Evolutionary conservation across 2,888 invertebrate species (phyloP).

Genomic region (Dyspetes luteomarginatus): DNA sequence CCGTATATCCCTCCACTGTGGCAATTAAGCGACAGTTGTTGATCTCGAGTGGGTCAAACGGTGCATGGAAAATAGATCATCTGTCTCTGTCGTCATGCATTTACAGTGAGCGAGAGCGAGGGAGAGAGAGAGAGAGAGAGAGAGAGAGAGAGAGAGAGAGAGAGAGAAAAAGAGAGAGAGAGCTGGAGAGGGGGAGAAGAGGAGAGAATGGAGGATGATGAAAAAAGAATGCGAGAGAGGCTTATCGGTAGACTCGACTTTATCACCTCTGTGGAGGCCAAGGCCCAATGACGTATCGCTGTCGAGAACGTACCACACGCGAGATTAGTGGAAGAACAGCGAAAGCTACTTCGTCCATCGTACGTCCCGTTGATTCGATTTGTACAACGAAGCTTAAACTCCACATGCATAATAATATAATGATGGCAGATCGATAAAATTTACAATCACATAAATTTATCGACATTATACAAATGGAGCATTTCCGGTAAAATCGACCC

Average conservation of each 20-base stretch:
- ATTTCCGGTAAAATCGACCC: no score
- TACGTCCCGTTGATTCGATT: not conserved
- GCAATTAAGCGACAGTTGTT: conserved; percentile 24
- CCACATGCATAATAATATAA: no score
- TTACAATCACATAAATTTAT: no score
- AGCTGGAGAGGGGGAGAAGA: conserved; percentile 15
- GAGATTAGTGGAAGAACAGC: conserved; percentile 37
- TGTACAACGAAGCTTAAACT: no score
- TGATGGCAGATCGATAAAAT: no score
- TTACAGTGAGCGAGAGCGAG: no score
- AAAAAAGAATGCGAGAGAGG: conserved; percentile 31
- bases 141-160: not conserved
- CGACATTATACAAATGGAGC: no score
- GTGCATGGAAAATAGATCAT: conserved; percentile 60
- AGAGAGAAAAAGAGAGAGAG: conserved; percentile 3
- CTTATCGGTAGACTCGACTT: conserved; percentile 72
- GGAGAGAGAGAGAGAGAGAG: not conserved
- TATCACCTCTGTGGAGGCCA: conserved; percentile 74
- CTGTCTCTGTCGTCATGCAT: not conserved
- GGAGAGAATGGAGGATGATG: conserved; percentile 12
- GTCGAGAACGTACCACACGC: conserved; percentile 59
- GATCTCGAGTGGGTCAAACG: conserved; percentile 72
- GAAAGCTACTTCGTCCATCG: conserved; percentile 22
- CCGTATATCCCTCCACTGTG: not conserved
- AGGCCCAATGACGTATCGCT: conserved; percentile 69